These are phyloP conservation scores for Drosophila picticornis DNA, from an alignment of 2,888 invertebrate species.

Conservation along the genomic window DNA sequence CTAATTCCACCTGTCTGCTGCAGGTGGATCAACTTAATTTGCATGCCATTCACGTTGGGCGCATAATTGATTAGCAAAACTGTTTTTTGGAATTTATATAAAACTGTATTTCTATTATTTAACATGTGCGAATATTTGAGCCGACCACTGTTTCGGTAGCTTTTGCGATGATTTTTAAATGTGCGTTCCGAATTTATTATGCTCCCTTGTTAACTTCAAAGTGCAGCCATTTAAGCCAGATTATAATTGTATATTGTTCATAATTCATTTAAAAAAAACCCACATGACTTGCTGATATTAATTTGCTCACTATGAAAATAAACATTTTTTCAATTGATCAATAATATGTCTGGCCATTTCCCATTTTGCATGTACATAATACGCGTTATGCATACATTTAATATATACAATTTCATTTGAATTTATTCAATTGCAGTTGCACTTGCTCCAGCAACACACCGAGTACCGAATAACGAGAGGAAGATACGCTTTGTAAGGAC, in stretches of 20 bases:
- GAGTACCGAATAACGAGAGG: neutral
- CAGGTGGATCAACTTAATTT: constrained; percentile 38
- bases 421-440: neutral
- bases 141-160: neutral
- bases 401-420: neutral
- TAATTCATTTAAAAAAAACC: constrained; percentile 20
- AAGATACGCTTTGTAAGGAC: neutral
- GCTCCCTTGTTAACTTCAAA: constrained; percentile 34
- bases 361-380: neutral
- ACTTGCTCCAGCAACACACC: neutral
- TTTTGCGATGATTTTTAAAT: constrained; percentile 37
- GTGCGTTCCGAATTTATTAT: constrained; percentile 49
- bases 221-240: constrained; percentile 45
- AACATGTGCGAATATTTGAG: neutral
- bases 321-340: neutral
- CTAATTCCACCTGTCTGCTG: constrained; percentile 17
- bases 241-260: constrained; percentile 55
- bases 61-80: constrained; percentile 64
- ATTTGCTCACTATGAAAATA: neutral
- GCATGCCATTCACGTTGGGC: constrained; percentile 20
- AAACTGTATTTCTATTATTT: constrained; percentile 42
- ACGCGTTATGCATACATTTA: neutral
- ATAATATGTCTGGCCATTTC: neutral
- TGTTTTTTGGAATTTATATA: constrained; percentile 40
- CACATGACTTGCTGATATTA: neutral